Evolutionary conservation across 2,113 vertebrate genomes (phyloP).

Genomic region (Dolichotis patagonum): DNA sequence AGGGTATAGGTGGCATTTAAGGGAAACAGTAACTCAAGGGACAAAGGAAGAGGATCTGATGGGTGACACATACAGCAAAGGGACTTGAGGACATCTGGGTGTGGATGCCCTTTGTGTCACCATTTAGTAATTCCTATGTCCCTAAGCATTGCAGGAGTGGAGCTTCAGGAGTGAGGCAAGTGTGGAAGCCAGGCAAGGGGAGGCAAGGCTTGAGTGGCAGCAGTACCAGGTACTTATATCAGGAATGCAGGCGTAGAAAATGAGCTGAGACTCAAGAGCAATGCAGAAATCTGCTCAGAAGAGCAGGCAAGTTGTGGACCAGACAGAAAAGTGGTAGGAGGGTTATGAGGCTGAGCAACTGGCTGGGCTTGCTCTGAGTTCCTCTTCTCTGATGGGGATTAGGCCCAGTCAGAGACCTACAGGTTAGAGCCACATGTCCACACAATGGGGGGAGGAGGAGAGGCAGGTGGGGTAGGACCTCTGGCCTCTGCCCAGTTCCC

Average conservation of each 20-base stretch:
- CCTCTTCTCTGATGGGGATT: background rate
- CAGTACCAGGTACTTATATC: background rate
- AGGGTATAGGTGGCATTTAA: background rate
- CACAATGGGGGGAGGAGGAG: fast-evolving
- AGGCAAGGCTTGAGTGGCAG: background rate
- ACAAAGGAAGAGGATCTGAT: background rate
- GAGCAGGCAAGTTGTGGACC: background rate
- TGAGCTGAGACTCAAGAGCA: background rate
- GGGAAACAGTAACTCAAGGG: background rate
- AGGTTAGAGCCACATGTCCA: background rate
- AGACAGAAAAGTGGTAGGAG: background rate
- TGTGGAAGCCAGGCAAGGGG: background rate
- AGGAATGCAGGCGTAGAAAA: background rate
- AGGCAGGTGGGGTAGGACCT: background rate
- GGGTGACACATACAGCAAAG: background rate
- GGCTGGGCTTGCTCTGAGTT: background rate
- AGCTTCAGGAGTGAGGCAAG: background rate
- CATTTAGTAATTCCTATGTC: background rate
- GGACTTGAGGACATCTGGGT: background rate
- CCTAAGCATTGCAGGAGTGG: background rate
- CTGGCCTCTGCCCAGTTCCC: background rate
- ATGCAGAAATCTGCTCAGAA: background rate
- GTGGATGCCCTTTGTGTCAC: background rate
- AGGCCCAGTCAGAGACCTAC: background rate
- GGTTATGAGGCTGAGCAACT: background rate